A percentile compares a stretch with the other conserved stretches of the same genome.
Conservation (phyloP, 2,797 vertebrate species). For the Myripristis murdjan region DNA sequence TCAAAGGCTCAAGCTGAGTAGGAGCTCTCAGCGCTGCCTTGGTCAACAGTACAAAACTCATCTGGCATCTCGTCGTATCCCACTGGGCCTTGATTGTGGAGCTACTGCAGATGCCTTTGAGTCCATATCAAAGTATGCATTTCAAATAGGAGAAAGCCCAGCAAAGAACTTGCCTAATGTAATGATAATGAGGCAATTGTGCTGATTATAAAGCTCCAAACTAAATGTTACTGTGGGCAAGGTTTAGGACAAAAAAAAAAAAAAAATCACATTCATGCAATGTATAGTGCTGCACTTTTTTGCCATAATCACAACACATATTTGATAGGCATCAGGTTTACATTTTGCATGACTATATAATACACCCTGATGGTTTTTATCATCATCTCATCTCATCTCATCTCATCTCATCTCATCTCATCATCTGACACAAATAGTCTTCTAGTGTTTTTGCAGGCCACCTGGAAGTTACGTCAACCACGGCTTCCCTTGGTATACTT, state of each 20-base stretch:
- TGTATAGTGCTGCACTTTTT: not conserved
- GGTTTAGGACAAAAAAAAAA: not conserved
- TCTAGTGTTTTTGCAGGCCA: too few relatives aligned
- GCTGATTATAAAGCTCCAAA: slow-evolving; percentile 38
- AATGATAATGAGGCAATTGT: not conserved
- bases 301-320: too few relatives aligned
- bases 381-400: too few relatives aligned
- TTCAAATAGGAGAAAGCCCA: slow-evolving; percentile 21
- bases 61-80: slow-evolving; percentile 26
- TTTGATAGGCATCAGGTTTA: too few relatives aligned
- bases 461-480: too few relatives aligned
- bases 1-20: slow-evolving; percentile 16
- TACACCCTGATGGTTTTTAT: too few relatives aligned
- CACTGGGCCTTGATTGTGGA: slow-evolving; percentile 14
- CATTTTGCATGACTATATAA: too few relatives aligned
- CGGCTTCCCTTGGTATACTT: too few relatives aligned
- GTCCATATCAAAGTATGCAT: slow-evolving; percentile 19
- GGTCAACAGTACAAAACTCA: slow-evolving; percentile 34
- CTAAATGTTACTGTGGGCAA: slow-evolving; percentile 20
- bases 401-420: too few relatives aligned
- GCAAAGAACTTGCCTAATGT: not conserved
- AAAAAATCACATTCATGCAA: slow-evolving; percentile 9
- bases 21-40: slow-evolving; percentile 6
- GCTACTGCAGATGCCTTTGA: slow-evolving; percentile 16
- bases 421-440: too few relatives aligned